Base-by-base conservation (phyloP, 2,888 invertebrate genomes). In the Acanthacorydalis orientalis region DNA sequence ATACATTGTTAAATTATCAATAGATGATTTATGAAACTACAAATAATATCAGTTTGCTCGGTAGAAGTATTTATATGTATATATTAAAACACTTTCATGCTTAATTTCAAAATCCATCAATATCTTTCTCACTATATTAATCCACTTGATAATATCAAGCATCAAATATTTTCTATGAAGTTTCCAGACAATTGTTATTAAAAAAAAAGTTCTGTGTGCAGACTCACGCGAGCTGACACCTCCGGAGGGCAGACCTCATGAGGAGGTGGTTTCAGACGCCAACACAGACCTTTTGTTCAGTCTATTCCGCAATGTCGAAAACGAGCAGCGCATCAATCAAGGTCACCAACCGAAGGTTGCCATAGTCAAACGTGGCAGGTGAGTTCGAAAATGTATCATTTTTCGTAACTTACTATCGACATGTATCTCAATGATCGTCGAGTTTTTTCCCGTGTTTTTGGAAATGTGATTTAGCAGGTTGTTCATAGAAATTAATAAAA, bases 231-330 rank as follows among this genome's bases (percentile, higher is more conserved):
- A 46, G 12, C 32, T 46, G n/a, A 44, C 33, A 15, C 23, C 23
- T 23, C 45, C 16, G 39, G 48, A 48, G 16, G 45, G 31, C 14
- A 16, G 34, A 35, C 23, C 23, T 23, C 41, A 41, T 10, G 45
- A 50, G 33, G 52, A 52, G 42, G 49, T 53, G 10, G 50, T 55
- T 31, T 55, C 52, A 23, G 51, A 53, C 45, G 64, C 68, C 31
- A 68, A 72, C 57, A 67, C 70, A 6, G 71, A 71, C 42, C 59
- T 70, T 15, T 58, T 71, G n/a, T 65, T 68, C 53, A 67, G 67
- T 51, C 57, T 72, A 43, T 72, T 72, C 57, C 64, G 66, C 46
- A 61, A 60, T 7, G 61, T 70, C 11, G 62, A 62, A 47, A 60
- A 63, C 35, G 51, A 54, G 48, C 49, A 54, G 48, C 11, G 43